These are phyloP conservation scores for Protula sp. DNA, from an alignment of 2,888 invertebrate species.

Conservation along the genomic window DNA sequence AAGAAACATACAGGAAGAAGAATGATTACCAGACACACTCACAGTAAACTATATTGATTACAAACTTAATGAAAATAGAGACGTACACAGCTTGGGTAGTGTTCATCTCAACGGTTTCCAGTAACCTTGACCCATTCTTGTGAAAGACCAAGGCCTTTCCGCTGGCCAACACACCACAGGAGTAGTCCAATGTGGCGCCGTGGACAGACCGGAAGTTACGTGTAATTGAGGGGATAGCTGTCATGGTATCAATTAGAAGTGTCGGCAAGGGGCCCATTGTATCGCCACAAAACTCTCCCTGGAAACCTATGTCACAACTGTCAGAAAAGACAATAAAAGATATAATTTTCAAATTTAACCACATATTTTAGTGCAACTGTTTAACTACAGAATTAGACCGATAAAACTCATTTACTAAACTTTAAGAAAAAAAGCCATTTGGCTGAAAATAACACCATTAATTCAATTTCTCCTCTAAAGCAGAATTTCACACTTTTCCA, in stretches of 20 bases:
- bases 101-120: slow-evolving; percentile 47
- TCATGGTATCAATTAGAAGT: slow-evolving; percentile 12
- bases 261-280: slow-evolving; percentile 22
- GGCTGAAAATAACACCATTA: too few relatives aligned
- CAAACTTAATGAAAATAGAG: too few relatives aligned
- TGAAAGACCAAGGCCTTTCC: slow-evolving; percentile 51
- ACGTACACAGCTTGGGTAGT: slow-evolving; percentile 28
- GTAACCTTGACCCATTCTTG: slow-evolving; percentile 35
- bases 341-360: background rate
- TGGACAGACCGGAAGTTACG: slow-evolving; percentile 17
- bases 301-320: slow-evolving; percentile 53
- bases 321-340: too few relatives aligned
- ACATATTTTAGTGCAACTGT: background rate
- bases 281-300: slow-evolving; percentile 41
- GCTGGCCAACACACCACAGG: slow-evolving; percentile 49
- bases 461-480: too few relatives aligned
- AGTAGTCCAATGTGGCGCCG: slow-evolving; percentile 43
- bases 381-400: background rate
- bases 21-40: too few relatives aligned
- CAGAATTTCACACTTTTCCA: too few relatives aligned
- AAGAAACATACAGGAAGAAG: too few relatives aligned
- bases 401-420: background rate
- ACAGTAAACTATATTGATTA: too few relatives aligned
- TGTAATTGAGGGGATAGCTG: slow-evolving; percentile 3
- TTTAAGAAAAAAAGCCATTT: background rate